Conservation (phyloP, 2,888 invertebrate genomes). For the Argynnis bischoffii region DNA sequence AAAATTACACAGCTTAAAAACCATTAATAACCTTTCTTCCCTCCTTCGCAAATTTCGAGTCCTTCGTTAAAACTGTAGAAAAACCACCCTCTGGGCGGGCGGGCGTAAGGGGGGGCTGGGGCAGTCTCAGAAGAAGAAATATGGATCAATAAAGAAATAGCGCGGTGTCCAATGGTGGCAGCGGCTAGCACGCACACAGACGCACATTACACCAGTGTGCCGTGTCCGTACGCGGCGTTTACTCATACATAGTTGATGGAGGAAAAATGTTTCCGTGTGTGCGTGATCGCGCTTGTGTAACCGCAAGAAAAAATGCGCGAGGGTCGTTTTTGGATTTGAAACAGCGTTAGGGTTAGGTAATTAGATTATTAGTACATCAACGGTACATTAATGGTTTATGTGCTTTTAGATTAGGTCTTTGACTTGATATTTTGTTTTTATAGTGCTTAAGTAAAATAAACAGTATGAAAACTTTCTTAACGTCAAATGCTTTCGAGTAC, state of each 20-base stretch:
- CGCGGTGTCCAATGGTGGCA: constrained; percentile 78
- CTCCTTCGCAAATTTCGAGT: constrained; percentile 66
- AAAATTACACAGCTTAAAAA: constrained; percentile 77
- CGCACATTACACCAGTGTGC: constrained; percentile 37
- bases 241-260: constrained; percentile 46
- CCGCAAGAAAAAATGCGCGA: constrained; percentile 48
- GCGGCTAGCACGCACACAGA: constrained; percentile 72
- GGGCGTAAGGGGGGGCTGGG: constrained; percentile 46
- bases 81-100: constrained; percentile 62
- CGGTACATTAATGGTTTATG: constrained; percentile 15
- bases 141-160: constrained; percentile 83
- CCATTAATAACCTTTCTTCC: constrained; percentile 74
- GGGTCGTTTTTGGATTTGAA: constrained; percentile 33
- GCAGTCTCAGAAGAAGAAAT: constrained; percentile 82
- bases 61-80: constrained; percentile 82
- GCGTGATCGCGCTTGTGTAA: constrained; percentile 43
- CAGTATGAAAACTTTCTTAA: neutral
- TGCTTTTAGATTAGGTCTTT: neutral
- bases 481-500: too few relatives aligned
- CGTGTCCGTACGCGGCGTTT: constrained; percentile 49
- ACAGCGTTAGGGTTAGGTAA: constrained; percentile 27
- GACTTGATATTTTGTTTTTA: neutral
- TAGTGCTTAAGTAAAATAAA: neutral
- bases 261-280: constrained; percentile 52
- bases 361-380: constrained; percentile 28